Conservation (phyloP, 92 coral and sea anemone species). For the Isaurus tuberculatus region DNA sequence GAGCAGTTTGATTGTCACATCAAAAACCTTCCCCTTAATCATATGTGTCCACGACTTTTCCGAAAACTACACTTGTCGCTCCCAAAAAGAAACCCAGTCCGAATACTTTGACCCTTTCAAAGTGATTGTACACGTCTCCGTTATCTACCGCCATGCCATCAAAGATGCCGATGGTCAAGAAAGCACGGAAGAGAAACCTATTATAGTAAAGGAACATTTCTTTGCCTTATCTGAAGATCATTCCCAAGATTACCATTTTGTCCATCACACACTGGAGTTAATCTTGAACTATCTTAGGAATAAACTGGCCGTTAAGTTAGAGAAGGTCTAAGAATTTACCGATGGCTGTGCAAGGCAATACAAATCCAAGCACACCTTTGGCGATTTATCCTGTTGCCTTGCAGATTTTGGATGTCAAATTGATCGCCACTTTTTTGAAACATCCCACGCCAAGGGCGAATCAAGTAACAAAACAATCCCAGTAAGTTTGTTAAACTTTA, state of each 20-base stretch:
- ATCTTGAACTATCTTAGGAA: neutral
- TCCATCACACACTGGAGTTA: neutral
- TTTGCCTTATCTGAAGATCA: neutral
- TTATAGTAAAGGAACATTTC: constrained; percentile 1
- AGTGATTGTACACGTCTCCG: neutral
- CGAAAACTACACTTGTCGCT: constrained; percentile 3
- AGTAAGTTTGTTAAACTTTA: too few species aligned
- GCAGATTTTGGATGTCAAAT: neutral
- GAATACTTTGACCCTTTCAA: constrained; percentile 9
- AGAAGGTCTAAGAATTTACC: neutral
- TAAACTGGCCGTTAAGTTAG: neutral
- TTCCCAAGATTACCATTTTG: neutral
- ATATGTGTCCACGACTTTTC: constrained; percentile 31
- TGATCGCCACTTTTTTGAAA: neutral
- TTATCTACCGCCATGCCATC: neutral
- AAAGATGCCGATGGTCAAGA: neutral
- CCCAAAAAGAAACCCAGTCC: neutral
- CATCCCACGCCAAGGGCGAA: neutral
- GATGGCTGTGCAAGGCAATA: neutral
- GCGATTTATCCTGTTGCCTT: constrained; percentile 1
- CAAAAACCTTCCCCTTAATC: neutral
- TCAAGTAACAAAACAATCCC: too few species aligned
- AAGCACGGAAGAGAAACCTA: constrained; percentile 12
- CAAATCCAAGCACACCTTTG: constrained; percentile 13
- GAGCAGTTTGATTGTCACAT: constrained; percentile 38